Base-by-base conservation (phyloP, 2,888 invertebrate species). In the Loripinus fragilis region DNA sequence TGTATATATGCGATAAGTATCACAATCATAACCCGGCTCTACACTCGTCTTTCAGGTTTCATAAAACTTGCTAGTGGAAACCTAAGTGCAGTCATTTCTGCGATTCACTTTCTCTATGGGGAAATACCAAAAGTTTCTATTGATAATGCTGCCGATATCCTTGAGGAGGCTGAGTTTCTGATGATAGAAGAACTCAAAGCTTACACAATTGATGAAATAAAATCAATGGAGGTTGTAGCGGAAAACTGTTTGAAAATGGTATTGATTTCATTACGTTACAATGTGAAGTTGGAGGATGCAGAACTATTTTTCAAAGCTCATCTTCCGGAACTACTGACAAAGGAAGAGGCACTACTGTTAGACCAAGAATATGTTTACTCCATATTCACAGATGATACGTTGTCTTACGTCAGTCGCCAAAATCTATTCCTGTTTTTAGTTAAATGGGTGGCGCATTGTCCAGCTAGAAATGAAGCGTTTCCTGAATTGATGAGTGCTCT, bases 91-190 rank as follows among this genome's bases (percentile, higher is more conserved):
- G n/a, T n/a, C n/a, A n/a, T n/a, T n/a, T n/a, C n/a, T n/a, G n/a
- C n/a, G 48, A 2, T 45, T 38, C 42, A 78, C 33, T 81, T 66
- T 70, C 38, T 81, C 17, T 81, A 81, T 60, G 81, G 81, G 0
- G 69, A 77, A 69, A 42, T 41, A n/a, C 77, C 81, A 28, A 78
- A 65, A 15, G 38, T 81, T 10, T 70, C 48, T n/a, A 5, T 38
- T 8, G 48, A 72, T 12, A 81, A 81, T 28, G 42, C 78, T 0
- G 67, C 64, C 30, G 64, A 25, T 15, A 41, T 78, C 2, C 15
- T 81, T 0, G 70, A 81, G 23, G 23, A 78, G 7, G 71, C 81
- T 0, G 81, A 80, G 66, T 80, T 74, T 52, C 66, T 80, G 12
- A 41, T 80, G 23, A 76, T 80, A 28, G 77, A 76, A 42, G 71